These are phyloP conservation scores for Pygathrix nemaeus DNA, from an alignment of 2,113 vertebrate genomes.

Conservation along the genomic window DNA sequence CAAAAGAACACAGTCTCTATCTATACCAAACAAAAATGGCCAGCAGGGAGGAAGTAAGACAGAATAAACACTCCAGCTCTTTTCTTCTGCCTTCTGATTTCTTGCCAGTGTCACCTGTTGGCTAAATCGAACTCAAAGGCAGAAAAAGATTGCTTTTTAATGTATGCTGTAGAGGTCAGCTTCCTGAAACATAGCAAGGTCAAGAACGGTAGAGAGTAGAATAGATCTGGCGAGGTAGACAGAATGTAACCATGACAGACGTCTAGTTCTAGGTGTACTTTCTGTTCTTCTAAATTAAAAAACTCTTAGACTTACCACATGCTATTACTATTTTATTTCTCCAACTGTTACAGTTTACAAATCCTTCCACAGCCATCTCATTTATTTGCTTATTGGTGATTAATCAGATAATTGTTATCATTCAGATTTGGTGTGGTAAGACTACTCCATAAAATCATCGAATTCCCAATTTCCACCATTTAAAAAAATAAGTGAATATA, in stretches of 20 bases:
- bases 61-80: neutral
- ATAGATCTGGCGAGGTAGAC: neutral
- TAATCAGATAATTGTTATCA: neutral
- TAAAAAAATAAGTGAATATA: neutral
- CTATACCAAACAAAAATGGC: neutral
- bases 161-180: neutral
- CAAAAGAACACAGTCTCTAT: neutral
- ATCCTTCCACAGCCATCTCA: neutral
- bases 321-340: neutral
- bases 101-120: neutral
- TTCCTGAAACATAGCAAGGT: neutral
- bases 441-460: neutral
- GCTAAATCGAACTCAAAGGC: neutral
- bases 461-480: neutral
- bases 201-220: neutral
- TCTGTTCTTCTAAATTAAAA: neutral
- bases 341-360: neutral
- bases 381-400: conserved; percentile 1
- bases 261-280: neutral
- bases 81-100: neutral
- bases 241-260: neutral
- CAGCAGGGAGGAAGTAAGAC: neutral
- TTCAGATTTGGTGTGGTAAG: neutral
- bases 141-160: neutral
- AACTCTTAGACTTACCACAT: neutral